These are phyloP conservation scores for Dendrolimus kikuchii DNA, from an alignment of 1,140 invertebrate genomes.

Conservation along the genomic window DNA sequence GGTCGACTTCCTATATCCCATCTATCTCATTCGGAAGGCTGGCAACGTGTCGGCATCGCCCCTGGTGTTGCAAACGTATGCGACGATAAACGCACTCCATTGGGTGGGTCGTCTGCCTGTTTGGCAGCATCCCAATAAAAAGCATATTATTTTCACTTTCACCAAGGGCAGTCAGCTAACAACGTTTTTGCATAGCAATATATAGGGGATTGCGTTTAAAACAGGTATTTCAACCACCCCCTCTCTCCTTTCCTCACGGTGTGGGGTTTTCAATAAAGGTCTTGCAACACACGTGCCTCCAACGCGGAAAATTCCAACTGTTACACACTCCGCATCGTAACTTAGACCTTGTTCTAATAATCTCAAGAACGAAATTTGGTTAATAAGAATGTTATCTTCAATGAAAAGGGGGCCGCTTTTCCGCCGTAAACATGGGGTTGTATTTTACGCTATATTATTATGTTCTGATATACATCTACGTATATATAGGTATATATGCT, in stretches of 20 bases:
- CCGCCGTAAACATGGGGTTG: constrained; percentile 57
- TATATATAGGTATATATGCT: too few species aligned
- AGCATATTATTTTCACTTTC: too few species aligned
- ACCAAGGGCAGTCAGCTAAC: background rate
- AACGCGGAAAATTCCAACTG: constrained; percentile 45
- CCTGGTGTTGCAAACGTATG: too few species aligned
- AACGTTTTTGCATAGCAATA: constrained; percentile 39
- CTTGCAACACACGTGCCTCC: constrained; percentile 51
- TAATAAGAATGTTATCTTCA: constrained; percentile 24
- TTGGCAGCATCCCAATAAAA: too few species aligned
- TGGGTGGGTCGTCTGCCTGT: too few species aligned
- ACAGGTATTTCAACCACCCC: constrained; percentile 48
- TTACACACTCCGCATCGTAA: constrained; percentile 10
- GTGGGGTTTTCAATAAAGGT: constrained; percentile 53
- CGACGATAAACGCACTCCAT: too few species aligned
- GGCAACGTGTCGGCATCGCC: too few species aligned
- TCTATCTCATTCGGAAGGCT: too few species aligned
- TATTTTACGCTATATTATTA: constrained; percentile 43
- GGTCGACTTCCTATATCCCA: too few species aligned
- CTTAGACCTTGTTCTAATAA: constrained; percentile 9
- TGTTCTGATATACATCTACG: background rate
- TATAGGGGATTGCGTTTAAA: constrained; percentile 37
- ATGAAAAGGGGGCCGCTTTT: constrained; percentile 47
- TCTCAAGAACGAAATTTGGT: constrained; percentile 22
- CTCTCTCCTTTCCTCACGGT: constrained; percentile 1